Evolutionary conservation across 2,113 vertebrate species (phyloP), one percentile per base, ranked within the genome.

Genomic region (Cavia aperea): DNA sequence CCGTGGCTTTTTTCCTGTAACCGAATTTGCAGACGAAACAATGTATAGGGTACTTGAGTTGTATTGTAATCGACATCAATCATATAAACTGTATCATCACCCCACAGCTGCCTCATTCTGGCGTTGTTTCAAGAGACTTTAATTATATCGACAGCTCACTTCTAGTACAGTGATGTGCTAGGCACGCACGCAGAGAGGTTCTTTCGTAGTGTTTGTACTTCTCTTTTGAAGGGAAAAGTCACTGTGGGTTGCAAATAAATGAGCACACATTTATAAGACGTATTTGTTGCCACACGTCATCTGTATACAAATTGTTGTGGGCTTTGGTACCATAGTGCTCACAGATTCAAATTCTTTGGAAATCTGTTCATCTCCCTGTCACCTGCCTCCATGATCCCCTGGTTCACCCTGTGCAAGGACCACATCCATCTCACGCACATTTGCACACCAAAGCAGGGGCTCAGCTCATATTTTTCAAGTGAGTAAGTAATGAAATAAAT

Each of bases 241-340:
- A 85, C 21, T 78, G 16, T 73, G 36, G n/a, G n/a, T 39, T 79
- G 5, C 36, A 83, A 90, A 89, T 58, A 66, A 88, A 72, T 73
- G 39, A 95, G 14, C 79, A 13, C 87, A 92, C 82, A 83, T 93
- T 72, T 60, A 68, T 81, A 62, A 70, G 33, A 91, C 87, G 14
- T 83, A 72, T 78, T 79, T 43, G 7, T 16, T 58, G 77, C 8
- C 78, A 72, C 36, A 58, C 2, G 66, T 83, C 31, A 73, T 54
- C 83, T 83, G 89, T 91, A 83, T 79, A 62, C 60, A 89, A 89
- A 75, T 90, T 60, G 12, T 93, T 60, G 54, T 83, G 58, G 82
- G 77, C 21, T 82, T 89, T 4, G 63, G 49, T 51, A 83, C 54
- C 6, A 21, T 14, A 46, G 4, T 26, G 18, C 46, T 82, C 72